phyloP scores from a whole-genome alignment of 2,113 vertebrate species.

The Leptodactylus fuscus region DNA sequence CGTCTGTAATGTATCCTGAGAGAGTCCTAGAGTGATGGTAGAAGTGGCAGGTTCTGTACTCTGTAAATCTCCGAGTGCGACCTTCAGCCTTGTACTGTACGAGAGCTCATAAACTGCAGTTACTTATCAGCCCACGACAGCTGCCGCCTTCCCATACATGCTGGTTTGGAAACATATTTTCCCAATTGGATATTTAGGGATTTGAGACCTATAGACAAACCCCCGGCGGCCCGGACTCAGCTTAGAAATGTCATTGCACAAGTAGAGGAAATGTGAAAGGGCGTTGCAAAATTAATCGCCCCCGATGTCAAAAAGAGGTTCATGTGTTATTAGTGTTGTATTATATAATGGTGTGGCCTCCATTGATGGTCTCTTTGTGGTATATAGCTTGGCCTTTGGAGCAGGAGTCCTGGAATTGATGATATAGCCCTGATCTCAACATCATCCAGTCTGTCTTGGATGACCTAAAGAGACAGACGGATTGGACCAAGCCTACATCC shows the following conservation, averaged over 20 bases:
- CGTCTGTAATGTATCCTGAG: not conserved
- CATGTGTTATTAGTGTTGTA: not conserved
- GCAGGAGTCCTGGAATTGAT: no score
- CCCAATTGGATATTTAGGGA: not conserved
- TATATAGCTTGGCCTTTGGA: no score
- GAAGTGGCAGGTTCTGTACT: not conserved
- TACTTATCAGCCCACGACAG: slow-evolving; percentile 34
- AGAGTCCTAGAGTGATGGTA: not conserved
- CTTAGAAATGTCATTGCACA: not conserved
- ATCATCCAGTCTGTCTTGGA: no score
- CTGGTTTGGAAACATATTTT: slow-evolving; percentile 15
- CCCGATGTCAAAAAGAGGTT: not conserved
- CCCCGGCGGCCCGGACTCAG: not conserved
- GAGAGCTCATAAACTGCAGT: slow-evolving; percentile 34
- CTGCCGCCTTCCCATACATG: slow-evolving; percentile 33
- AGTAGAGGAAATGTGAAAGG: not conserved
- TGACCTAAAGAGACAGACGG: no score
- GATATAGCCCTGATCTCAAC: no score
- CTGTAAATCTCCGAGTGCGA: slow-evolving; percentile 16
- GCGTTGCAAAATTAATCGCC: not conserved
- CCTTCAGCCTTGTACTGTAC: slow-evolving; percentile 48
- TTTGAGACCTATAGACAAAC: not conserved
- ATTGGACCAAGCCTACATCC: no score
- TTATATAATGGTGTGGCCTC: no score
- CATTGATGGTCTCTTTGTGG: no score